A percentile compares a stretch with the other conserved stretches of the same genome.
These are phyloP conservation scores for Trissoscelio sp. DNA, from an alignment of 2,888 invertebrate species.

Conservation along the genomic window DNA sequence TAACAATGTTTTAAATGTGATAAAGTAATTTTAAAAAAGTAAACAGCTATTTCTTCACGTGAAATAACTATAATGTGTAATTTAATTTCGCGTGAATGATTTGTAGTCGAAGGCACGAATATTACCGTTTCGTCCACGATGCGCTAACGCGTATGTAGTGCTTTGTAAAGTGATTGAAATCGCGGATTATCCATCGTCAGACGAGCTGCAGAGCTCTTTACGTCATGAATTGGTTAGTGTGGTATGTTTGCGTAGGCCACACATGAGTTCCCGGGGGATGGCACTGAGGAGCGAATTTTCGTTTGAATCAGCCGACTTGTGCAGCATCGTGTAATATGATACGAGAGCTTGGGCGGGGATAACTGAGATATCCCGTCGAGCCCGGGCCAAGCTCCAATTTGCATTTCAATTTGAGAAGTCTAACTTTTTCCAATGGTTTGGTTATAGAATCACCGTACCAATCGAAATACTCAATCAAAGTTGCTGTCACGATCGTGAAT, in stretches of 20 bases:
- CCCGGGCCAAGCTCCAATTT: slow-evolving; percentile 72
- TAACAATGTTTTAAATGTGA: too few species aligned
- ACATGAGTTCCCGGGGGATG: slow-evolving; percentile 54
- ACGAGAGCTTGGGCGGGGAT: slow-evolving; percentile 66
- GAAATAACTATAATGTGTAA: slow-evolving; percentile 10
- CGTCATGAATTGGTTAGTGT: slow-evolving; percentile 58
- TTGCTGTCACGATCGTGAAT: slow-evolving; percentile 53
- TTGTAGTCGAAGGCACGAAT: slow-evolving; percentile 25
- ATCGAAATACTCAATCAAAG: slow-evolving; percentile 66
- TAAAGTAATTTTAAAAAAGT: background rate
- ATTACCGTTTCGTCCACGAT: slow-evolving; percentile 15
- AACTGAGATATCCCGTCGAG: slow-evolving; percentile 71
- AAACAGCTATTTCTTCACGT: background rate
- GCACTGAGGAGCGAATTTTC: slow-evolving; percentile 61
- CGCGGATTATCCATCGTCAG: slow-evolving; percentile 60
- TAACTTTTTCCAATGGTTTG: slow-evolving; percentile 67
- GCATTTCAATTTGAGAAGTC: slow-evolving; percentile 74
- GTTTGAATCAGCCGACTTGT: slow-evolving; percentile 65
- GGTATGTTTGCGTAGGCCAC: slow-evolving; percentile 58
- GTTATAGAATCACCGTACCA: slow-evolving; percentile 63
- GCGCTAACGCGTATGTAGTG: slow-evolving; percentile 34
- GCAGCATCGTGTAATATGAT: slow-evolving; percentile 71
- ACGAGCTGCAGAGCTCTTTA: slow-evolving; percentile 59
- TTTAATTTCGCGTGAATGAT: slow-evolving; percentile 35
- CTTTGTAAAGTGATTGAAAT: slow-evolving; percentile 57